Base-by-base conservation (phyloP, 1,140 invertebrate species). In the Drosophila melanica region DNA sequence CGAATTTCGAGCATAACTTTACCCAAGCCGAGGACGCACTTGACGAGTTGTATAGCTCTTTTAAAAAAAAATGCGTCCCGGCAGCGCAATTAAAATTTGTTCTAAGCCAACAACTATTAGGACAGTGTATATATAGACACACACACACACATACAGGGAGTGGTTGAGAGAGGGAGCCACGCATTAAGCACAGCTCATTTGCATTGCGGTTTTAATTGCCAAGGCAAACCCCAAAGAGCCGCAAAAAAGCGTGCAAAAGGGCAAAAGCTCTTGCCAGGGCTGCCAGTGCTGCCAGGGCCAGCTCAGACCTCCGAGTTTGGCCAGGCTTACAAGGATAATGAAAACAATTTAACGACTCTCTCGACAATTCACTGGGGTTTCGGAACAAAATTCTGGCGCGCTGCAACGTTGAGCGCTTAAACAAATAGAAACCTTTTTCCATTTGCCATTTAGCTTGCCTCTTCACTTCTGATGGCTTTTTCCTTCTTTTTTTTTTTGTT, bases 281-380 rank as follows among this genome's bases (percentile, higher is more conserved):
- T 30, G 18, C 41, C 23, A 53, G 74, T 51, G 69, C 37, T 33
- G 30, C 63, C 20, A 11, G 9, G 4, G 42, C 54, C n/a, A n/a
- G n/a, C n/a, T n/a, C n/a, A n/a, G n/a, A n/a, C n/a, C n/a, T 45
- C 63, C 20, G 41, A 59, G 67, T 70, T 65, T 58, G 45, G 62
- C 77, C 42, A 57, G 80, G 80, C 80, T 87, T 86, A 86, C 84
- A 87, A 85, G 81, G 82, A 87, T 87, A 87, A 87, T 87, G 82
- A 89, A 87, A 87, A 87, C 82, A 87, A 87, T 87, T 87, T 87
- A 87, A 87, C 84, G 82, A 87, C 82, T 87, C 82, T 87, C 82
- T 81, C 82, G 82, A 87, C 82, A 77, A 87, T 86, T 81, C 68
- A 48, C 51, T 11, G 79, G 45, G 59, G 27, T 27, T 27, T 23